phyloP scores from a whole-genome alignment of 2,888 invertebrate genomes.

The Hypselothyrea guttata region DNA sequence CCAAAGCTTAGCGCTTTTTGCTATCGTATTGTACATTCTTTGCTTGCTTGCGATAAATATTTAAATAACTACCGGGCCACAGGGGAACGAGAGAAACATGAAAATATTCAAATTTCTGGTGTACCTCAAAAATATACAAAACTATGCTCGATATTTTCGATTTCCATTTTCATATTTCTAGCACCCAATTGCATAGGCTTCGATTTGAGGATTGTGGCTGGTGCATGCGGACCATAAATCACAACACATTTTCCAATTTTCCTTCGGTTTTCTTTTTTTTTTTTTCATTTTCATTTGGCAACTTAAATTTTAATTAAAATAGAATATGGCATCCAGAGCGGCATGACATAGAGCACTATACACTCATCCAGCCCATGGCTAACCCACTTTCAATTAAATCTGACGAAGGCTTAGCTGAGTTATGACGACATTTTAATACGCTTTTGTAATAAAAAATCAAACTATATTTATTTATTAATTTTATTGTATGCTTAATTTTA shows the following conservation, averaged over 20 bases:
- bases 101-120: conserved; percentile 24
- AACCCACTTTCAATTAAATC: conserved; percentile 25
- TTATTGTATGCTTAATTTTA: no score
- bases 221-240: conserved; percentile 64
- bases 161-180: conserved; percentile 46
- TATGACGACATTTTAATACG: conserved; percentile 13
- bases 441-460: no score
- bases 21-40: conserved; percentile 22
- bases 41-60: conserved; percentile 14
- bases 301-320: conserved; percentile 72
- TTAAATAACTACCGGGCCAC: conserved; percentile 2
- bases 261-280: no score
- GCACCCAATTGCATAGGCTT: conserved; percentile 47
- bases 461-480: no score
- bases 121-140: conserved; percentile 13
- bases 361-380: conserved; percentile 2
- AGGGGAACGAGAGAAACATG: conserved; percentile 1
- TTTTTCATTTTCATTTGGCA: conserved; percentile 53
- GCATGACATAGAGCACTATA: conserved; percentile 2
- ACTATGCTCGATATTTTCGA: background rate
- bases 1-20: background rate
- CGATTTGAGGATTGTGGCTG: conserved; percentile 38
- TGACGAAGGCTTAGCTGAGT: background rate
- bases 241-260: conserved; percentile 45
- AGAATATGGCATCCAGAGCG: conserved; percentile 50